Percentiles rank a stretch among this genome's conserved stretches.
phyloP scores from a whole-genome alignment of 2,797 vertebrate species.

The Diplodus puntazzo region DNA sequence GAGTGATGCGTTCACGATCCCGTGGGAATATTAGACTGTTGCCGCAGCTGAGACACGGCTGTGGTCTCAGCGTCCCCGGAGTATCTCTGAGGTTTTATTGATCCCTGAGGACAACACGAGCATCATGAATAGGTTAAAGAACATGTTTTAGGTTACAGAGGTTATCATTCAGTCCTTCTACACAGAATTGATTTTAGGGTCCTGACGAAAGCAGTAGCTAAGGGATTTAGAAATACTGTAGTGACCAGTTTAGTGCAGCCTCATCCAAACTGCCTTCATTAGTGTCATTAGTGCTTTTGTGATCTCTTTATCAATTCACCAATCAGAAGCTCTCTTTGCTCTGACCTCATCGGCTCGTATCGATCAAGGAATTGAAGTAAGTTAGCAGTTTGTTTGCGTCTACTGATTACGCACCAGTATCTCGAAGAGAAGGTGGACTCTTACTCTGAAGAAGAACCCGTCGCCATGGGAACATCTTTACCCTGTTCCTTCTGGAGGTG shows the following conservation, averaged over 20 bases:
- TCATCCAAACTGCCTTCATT: conserved; percentile 1
- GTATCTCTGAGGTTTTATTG: conserved; percentile 16
- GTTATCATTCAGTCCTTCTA: neutral
- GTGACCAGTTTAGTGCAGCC: neutral
- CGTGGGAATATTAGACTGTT: conserved; percentile 4
- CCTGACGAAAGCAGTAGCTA: neutral
- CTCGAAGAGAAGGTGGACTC: neutral
- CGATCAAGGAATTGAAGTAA: conserved; percentile 1
- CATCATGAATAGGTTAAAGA: neutral
- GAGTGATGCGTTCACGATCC: neutral
- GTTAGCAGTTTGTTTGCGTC: conserved; percentile 7
- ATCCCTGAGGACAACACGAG: conserved; percentile 44
- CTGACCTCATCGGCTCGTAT: conserved; percentile 19
- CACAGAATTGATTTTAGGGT: neutral
- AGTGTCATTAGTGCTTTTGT: neutral
- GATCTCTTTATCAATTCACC: conserved; percentile 2
- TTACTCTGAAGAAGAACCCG: conserved; percentile 37
- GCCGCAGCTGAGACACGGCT: conserved; percentile 6
- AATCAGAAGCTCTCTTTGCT: neutral
- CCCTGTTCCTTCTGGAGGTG: conserved; percentile 45
- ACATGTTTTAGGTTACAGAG: conserved; percentile 1
- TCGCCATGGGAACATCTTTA: conserved; percentile 27
- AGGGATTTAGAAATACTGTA: neutral
- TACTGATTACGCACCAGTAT: conserved; percentile 9
- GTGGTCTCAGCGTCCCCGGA: conserved; percentile 1